Conservation (phyloP, 2,113 vertebrate species). For the Gymnorhina tibicen region DNA sequence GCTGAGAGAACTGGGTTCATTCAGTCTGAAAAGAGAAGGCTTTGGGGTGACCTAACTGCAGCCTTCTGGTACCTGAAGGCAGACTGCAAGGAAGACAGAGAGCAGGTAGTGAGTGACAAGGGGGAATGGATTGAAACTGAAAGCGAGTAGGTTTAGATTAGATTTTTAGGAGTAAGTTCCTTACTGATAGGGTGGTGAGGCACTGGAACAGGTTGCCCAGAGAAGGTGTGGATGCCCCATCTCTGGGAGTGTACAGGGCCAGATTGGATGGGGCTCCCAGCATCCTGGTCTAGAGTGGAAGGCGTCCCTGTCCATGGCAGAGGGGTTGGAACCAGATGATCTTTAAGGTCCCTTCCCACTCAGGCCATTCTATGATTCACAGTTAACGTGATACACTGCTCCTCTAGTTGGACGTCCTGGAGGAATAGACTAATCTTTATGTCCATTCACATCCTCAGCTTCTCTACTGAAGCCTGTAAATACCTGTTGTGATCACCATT, state of each 20-base stretch:
- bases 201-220: neutral
- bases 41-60: neutral
- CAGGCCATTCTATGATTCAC: neutral
- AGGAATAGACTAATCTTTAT: neutral
- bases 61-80: neutral
- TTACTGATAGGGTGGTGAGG: neutral
- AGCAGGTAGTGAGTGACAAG: neutral
- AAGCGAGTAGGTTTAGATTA: neutral
- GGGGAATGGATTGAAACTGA: neutral
- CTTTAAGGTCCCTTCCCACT: neutral
- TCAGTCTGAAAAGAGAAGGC: neutral
- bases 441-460: neutral
- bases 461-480: neutral
- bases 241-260: neutral
- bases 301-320: neutral
- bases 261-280: neutral
- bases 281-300: neutral
- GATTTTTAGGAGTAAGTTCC: neutral
- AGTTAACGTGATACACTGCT: accelerated
- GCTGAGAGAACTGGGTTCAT: neutral
- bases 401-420: neutral
- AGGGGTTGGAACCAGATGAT: neutral
- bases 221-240: neutral
- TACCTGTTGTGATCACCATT: neutral
- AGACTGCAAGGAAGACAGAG: neutral